phyloP scores from a whole-genome alignment of 2,113 vertebrate species.

The Cyprichromis sp. region DNA sequence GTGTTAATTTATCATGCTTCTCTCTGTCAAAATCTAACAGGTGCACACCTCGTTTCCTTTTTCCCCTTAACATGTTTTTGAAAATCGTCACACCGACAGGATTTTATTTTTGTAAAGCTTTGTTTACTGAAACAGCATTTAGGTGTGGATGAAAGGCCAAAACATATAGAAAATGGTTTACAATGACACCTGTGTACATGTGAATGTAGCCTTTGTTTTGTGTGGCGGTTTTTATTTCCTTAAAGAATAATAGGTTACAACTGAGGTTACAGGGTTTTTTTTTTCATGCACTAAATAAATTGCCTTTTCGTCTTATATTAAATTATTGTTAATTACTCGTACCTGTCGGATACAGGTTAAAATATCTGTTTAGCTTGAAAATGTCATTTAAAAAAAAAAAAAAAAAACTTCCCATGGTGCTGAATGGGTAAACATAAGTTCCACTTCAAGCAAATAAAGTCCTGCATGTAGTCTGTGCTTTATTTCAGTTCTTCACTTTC shows the following conservation, averaged over 20 bases:
- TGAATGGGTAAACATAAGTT: neutral
- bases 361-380: neutral
- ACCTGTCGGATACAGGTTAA: neutral
- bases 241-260: neutral
- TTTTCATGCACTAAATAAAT: neutral
- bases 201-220: neutral
- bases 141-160: neutral
- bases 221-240: neutral
- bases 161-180: neutral
- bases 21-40: neutral
- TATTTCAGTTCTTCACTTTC: neutral
- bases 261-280: neutral
- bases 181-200: neutral
- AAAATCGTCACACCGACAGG: neutral
- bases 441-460: neutral
- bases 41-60: neutral
- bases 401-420: neutral
- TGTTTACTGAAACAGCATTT: neutral
- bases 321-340: neutral
- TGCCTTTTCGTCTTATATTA: neutral
- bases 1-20: neutral
- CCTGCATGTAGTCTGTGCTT: neutral
- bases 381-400: neutral
- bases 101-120: neutral
- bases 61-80: neutral